A percentile compares a stretch with the other conserved stretches of the same genome.
Evolutionary conservation across 2,888 invertebrate genomes (phyloP).

Genomic region (Rhamnusium bicolor): DNA sequence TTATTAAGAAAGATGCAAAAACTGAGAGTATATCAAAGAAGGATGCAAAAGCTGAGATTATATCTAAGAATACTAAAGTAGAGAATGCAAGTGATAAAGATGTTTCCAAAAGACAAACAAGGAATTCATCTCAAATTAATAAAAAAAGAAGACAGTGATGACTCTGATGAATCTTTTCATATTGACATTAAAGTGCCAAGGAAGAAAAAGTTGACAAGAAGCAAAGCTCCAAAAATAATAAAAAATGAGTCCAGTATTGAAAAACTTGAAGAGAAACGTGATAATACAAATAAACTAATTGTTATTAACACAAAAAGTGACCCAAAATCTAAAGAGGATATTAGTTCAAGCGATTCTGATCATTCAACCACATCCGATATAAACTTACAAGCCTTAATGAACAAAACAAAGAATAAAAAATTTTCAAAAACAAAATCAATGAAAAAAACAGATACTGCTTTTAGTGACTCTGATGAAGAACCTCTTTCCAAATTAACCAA

Average conservation of each 20-base stretch:
- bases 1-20: background rate
- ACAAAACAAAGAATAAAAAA: conserved; percentile 56
- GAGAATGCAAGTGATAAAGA: conserved; percentile 26
- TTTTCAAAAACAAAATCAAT: conserved; percentile 57
- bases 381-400: conserved; percentile 53
- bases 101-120: conserved; percentile 51
- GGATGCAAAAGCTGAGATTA: background rate
- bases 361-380: conserved; percentile 59
- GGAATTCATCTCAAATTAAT: conserved; percentile 49
- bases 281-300: background rate
- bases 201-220: conserved; percentile 59
- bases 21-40: conserved; percentile 1
- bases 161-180: conserved; percentile 61
- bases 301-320: background rate
- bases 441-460: conserved; percentile 60
- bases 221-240: conserved; percentile 41
- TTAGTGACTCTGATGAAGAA: conserved; percentile 80
- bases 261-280: conserved; percentile 32
- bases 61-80: background rate
- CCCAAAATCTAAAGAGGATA: background rate
- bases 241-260: conserved; percentile 34
- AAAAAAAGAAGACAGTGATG: conserved; percentile 51
- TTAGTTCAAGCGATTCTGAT: conserved; percentile 54
- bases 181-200: conserved; percentile 56
- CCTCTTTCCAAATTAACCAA: conserved; percentile 75